These are phyloP conservation scores for Trachelus stipa DNA, from an alignment of 2,888 invertebrate species.

Conservation along the genomic window DNA sequence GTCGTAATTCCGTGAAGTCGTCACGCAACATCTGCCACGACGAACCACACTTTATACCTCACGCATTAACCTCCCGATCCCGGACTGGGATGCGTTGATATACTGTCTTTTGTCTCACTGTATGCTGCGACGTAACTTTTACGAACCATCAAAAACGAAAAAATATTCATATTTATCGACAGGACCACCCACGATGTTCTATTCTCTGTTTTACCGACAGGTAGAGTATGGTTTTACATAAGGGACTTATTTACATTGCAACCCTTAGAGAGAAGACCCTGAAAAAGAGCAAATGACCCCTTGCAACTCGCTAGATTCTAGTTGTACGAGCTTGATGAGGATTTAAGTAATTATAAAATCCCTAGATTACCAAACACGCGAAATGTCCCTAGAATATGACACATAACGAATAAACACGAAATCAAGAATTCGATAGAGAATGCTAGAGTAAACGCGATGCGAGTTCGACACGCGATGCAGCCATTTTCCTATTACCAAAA, in stretches of 20 bases:
- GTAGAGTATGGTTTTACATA: neutral
- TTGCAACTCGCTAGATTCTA: neutral
- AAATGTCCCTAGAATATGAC: neutral
- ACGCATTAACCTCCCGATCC: neutral
- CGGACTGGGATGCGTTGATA: neutral
- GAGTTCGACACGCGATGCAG: conserved; percentile 36
- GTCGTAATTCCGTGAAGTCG: neutral
- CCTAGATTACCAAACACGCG: neutral
- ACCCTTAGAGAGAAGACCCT: neutral
- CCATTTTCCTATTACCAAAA: conserved; percentile 33
- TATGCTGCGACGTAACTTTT: neutral
- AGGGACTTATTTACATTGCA: neutral
- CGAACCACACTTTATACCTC: neutral
- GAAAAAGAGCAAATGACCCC: neutral
- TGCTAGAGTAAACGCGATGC: neutral
- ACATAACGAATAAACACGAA: neutral
- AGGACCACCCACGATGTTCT: neutral
- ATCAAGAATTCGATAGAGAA: neutral
- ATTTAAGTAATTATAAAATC: neutral
- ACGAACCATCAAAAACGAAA: neutral
- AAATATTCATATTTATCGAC: neutral
- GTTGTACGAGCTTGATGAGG: neutral
- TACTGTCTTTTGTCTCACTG: neutral
- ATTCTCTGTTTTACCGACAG: neutral
- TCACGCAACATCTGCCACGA: neutral